A percentile compares a stretch with the other conserved stretches of the same genome.
These are phyloP conservation scores for Poeciliopsis gracilis DNA, from an alignment of 2,797 vertebrate genomes.

Conservation along the genomic window DNA sequence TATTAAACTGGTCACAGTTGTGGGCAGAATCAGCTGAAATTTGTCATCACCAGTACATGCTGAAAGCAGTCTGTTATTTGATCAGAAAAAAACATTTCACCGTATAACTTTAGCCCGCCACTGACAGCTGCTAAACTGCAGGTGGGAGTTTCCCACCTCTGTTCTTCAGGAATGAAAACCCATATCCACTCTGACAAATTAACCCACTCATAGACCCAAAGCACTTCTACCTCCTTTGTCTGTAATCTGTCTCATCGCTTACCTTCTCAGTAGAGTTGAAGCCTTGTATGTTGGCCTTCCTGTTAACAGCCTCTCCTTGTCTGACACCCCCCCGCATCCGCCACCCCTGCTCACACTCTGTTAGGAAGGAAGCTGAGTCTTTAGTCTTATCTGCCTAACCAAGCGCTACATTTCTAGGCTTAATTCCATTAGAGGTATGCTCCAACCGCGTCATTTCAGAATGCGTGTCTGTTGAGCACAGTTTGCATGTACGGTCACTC, in stretches of 20 bases:
- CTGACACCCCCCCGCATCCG: neutral
- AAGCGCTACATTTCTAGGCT: conserved; percentile 58
- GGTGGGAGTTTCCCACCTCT: conserved; percentile 19
- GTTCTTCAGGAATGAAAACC: conserved; percentile 40
- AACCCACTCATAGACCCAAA: conserved; percentile 29
- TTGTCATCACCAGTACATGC: neutral
- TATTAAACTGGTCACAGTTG: conserved; percentile 1
- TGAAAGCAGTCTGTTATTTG: conserved; percentile 17
- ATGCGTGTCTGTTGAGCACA: conserved; percentile 27
- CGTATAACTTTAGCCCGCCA: conserved; percentile 20
- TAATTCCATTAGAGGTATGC: conserved; percentile 73
- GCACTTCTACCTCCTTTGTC: conserved; percentile 24
- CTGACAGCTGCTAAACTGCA: conserved; percentile 2
- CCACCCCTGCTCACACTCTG: conserved; percentile 13
- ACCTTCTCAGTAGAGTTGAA: conserved; percentile 46
- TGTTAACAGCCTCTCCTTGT: conserved; percentile 35
- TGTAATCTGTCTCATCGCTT: conserved; percentile 46
- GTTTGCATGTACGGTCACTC: conserved; percentile 8
- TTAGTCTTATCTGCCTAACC: conserved; percentile 57
- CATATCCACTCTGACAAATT: conserved; percentile 35
- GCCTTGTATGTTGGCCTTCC: conserved; percentile 43
- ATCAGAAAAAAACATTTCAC: conserved; percentile 11
- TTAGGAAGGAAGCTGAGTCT: conserved; percentile 53
- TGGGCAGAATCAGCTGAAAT: neutral
- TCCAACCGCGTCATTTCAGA: conserved; percentile 51